These are phyloP conservation scores for Pluvianellus socialis DNA, from an alignment of 2,113 vertebrate genomes.

Conservation along the genomic window DNA sequence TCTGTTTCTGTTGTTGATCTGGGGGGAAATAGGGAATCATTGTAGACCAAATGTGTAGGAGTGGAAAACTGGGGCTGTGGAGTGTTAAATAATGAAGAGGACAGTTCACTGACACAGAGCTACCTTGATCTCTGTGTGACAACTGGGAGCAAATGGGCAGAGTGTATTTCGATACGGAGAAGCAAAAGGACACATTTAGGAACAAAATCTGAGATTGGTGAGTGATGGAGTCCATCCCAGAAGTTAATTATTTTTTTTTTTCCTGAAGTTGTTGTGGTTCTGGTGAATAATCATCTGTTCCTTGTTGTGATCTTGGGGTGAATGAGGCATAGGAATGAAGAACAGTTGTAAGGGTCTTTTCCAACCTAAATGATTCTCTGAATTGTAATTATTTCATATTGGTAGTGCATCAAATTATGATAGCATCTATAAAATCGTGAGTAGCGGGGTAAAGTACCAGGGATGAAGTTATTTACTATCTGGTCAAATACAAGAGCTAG, in stretches of 20 bases:
- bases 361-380: not conserved
- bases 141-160: not conserved
- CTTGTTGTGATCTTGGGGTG: not conserved
- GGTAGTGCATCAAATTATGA: not conserved
- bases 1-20: not conserved
- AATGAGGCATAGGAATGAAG: not conserved
- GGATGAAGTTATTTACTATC: not conserved
- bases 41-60: not conserved
- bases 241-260: not conserved
- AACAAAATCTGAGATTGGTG: not conserved
- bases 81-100: not conserved
- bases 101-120: not conserved
- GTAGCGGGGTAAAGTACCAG: not conserved
- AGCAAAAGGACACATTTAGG: not conserved
- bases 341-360: not conserved
- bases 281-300: not conserved
- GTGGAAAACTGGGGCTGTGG: not conserved
- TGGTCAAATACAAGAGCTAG: not conserved
- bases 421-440: not conserved
- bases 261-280: not conserved
- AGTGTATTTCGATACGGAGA: not conserved
- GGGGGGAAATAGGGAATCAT: not conserved
- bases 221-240: not conserved
- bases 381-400: not conserved
- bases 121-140: not conserved